Evolutionary conservation across 2,113 vertebrate species (phyloP), one percentile per base, ranked within the genome.

Genomic region (Tinamus guttatus): DNA sequence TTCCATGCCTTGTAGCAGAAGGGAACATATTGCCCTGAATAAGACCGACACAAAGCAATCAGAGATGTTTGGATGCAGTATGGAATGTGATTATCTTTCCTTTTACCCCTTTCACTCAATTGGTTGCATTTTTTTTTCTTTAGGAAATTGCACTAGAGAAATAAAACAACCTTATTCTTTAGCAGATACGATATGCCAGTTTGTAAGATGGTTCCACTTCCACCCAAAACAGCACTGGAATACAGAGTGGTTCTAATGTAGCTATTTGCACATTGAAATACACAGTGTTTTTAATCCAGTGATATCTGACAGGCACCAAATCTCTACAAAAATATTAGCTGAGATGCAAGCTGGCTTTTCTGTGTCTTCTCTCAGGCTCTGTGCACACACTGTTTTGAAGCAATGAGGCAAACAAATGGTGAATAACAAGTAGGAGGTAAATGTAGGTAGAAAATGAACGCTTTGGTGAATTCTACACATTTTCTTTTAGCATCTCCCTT

Each of bases 31-130:
- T 90, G 67, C 62, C 52, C 67, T 49, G 58, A 85, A 73, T 73
- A 91, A 89, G 81, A 85, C 34, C 69, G 70, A 65, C 74, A 90
- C 43, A 91, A 85, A 91, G 90, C 91, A 94, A 91, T 92, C 94
- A 91, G 73, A 94, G 67, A 94, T 36, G 63, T 69, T 8, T 95
- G 93, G 87, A 79, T 76, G 63, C 24, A 15, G 59, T 49, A 91
- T 0, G 0, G 70, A 89, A 79, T 45, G 65, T 64, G 68, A 92
- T 87, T 86, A 85, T 87, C 92, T 96, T 63, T 76, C 16, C 32
- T 90, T 71, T 87, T 81, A 93, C 56, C 36, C 82, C 30, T 93
- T 58, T 81, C 74, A 82, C 78, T 90, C 63, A 58, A 27, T 89
- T 85, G 91, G 79, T 69, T 89, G 38, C 52, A 52, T 76, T 76